phyloP scores from a whole-genome alignment of 2,113 vertebrate species.

The Salminus brasiliensis region DNA sequence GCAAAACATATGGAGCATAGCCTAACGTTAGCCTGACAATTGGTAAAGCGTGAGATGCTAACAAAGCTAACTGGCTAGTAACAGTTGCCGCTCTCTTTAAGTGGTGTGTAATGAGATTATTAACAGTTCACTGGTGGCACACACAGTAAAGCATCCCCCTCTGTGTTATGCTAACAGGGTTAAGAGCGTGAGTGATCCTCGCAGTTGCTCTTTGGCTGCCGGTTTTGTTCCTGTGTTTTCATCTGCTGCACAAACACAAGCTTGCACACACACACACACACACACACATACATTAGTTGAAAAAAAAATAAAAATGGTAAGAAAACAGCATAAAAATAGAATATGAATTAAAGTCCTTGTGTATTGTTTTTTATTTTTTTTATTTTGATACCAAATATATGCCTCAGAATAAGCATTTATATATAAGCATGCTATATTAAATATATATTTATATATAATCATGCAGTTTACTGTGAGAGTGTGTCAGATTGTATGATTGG shows the following conservation, averaged over 20 bases:
- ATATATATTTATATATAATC: too few species aligned
- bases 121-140: constrained; percentile 46
- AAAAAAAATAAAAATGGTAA: not conserved
- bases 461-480: too few species aligned
- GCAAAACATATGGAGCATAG: constrained; percentile 81
- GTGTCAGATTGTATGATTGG: too few species aligned
- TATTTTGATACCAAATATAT: too few species aligned
- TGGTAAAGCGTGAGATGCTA: constrained; percentile 10
- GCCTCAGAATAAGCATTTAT: too few species aligned
- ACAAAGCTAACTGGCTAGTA: constrained; percentile 22
- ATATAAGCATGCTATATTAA: too few species aligned
- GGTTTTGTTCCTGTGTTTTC: constrained; percentile 16
- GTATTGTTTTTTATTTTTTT: too few species aligned
- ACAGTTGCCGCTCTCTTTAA: constrained; percentile 36
- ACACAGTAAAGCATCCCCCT: constrained; percentile 45
- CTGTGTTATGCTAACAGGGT: constrained; percentile 47
- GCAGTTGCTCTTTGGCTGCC: constrained; percentile 18
- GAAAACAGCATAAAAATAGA: too few species aligned
- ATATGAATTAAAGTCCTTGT: too few species aligned
- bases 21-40: constrained; percentile 49
- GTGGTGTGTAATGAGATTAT: constrained; percentile 49
- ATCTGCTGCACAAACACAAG: not conserved
- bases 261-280: not conserved
- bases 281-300: too few species aligned
- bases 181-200: constrained; percentile 18